Base-by-base conservation (phyloP, 2,113 vertebrate genomes). In the Grantiella picta region DNA sequence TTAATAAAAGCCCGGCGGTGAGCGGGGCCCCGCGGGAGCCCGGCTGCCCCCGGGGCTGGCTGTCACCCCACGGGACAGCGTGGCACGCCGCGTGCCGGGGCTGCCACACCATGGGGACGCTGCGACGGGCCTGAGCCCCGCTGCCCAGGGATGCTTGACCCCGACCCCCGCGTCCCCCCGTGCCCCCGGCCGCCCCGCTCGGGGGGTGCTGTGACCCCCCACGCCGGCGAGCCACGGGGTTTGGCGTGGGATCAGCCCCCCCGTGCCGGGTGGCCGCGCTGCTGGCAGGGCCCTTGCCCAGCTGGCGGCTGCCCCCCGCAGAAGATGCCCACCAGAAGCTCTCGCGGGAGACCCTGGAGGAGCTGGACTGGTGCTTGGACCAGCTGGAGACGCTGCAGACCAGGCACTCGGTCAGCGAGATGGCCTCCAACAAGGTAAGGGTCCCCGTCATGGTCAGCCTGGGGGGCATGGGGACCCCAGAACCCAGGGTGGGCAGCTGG, bases 291-390 rank as follows among this genome's bases (percentile, higher is more conserved):
- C 91, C 71, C 49, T 63, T 42, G 75, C 86, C 89, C 28, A 94
- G 57, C 44, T 3, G 7, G 75, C 35, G 50, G 95, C 79, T 87
- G 95, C 35, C 84, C 72, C 95, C 33, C 50, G 71, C 98, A 99
- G 99, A 99, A 96, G 99, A 99, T 96, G 96, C 98, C 29, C 97
- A 98, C 86, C 98, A 98, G 97, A 98, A 98, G 95, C 96, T 99
- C 94, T 98, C 98, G 3, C 92, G 98, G 66, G 99, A 99, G 98
- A 99, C 99, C 2, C 96, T 99, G 96, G 99, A 99, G 38, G 99
- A 99, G 97, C 97, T 99, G 97, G 99, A 99, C 96, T 99, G 99
- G 99, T 99, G 99, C 97, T 95, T 99, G 98, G 99, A 99, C 63
- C 99, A 99, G 96, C 97, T 99, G 84, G 99, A 99, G 96, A 99